These are phyloP conservation scores for Bilobella aurantiaca DNA, from an alignment of 1,140 invertebrate genomes.

Conservation along the genomic window DNA sequence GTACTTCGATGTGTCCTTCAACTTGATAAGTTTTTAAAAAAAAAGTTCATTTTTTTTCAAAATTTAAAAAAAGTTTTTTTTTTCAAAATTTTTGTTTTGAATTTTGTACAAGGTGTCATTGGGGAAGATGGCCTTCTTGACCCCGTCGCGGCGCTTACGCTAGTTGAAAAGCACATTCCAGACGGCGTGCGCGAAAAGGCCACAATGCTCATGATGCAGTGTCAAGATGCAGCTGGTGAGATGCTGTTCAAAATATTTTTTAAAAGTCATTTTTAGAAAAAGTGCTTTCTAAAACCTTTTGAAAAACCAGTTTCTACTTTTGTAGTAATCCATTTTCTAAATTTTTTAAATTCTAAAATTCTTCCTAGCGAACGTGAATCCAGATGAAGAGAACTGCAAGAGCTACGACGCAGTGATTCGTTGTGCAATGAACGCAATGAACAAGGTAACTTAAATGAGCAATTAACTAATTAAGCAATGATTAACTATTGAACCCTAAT, in stretches of 20 bases:
- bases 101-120: not conserved
- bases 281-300: too few species aligned
- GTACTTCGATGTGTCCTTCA: not conserved
- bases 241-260: too few species aligned
- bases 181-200: not conserved
- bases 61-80: too few species aligned
- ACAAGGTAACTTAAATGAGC: slow-evolving; percentile 15
- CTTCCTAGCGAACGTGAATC: slow-evolving; percentile 5
- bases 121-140: slow-evolving; percentile 5
- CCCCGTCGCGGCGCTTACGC: not conserved
- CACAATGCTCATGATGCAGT: slow-evolving; percentile 9
- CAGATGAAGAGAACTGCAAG: slow-evolving; percentile 1
- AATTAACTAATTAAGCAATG: too few species aligned
- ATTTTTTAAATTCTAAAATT: not conserved
- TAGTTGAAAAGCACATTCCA: slow-evolving; percentile 4
- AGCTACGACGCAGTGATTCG: not conserved
- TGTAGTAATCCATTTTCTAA: not conserved
- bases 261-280: not conserved
- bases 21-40: not conserved
- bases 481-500: too few species aligned
- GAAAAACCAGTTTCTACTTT: too few species aligned
- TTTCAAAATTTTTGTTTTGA: not conserved
- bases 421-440: slow-evolving; percentile 11
- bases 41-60: not conserved
- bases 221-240: slow-evolving; percentile 11